Percentiles rank a stretch among this genome's conserved stretches.
phyloP scores from a whole-genome alignment of 2,888 invertebrate genomes.

The Folsomia candida region DNA sequence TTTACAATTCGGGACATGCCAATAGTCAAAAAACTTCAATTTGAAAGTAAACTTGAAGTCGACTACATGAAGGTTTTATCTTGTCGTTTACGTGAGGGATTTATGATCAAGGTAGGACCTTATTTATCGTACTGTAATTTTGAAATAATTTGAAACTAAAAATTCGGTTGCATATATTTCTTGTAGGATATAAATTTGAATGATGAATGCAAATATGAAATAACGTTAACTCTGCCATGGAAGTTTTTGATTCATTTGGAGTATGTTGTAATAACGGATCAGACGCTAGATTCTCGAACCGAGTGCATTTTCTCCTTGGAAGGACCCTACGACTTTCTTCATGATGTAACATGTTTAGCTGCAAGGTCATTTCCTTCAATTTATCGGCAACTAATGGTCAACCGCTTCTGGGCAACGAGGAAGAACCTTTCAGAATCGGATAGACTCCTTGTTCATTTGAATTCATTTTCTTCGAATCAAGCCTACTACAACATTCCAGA shows the following conservation, averaged over 20 bases:
- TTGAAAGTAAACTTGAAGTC: constrained; percentile 62
- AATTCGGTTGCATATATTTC: neutral
- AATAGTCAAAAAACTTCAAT: constrained; percentile 65
- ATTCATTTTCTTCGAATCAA: constrained; percentile 63
- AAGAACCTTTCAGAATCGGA: constrained; percentile 67
- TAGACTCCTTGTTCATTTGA: constrained; percentile 67
- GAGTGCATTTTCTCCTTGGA: constrained; percentile 57
- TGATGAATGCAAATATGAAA: constrained; percentile 61
- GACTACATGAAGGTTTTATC: constrained; percentile 65
- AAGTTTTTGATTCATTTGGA: constrained; percentile 69
- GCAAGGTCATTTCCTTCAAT: constrained; percentile 65
- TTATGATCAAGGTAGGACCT: constrained; percentile 62
- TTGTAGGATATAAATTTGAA: constrained; percentile 1
- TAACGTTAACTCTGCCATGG: constrained; percentile 69
- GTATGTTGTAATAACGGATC: constrained; percentile 60
- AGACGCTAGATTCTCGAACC: constrained; percentile 53
- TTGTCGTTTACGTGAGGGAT: constrained; percentile 73
- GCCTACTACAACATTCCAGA: constrained; percentile 69
- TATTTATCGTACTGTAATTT: too few relatives aligned
- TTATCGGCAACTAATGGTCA: constrained; percentile 66
- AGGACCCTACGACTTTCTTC: constrained; percentile 56
- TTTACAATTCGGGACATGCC: constrained; percentile 61
- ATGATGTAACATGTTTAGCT: constrained; percentile 67
- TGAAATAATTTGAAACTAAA: constrained; percentile 10
- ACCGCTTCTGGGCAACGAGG: constrained; percentile 65